These are phyloP conservation scores for Diorhabda carinulata DNA, from an alignment of 1,140 invertebrate species.

Conservation along the genomic window DNA sequence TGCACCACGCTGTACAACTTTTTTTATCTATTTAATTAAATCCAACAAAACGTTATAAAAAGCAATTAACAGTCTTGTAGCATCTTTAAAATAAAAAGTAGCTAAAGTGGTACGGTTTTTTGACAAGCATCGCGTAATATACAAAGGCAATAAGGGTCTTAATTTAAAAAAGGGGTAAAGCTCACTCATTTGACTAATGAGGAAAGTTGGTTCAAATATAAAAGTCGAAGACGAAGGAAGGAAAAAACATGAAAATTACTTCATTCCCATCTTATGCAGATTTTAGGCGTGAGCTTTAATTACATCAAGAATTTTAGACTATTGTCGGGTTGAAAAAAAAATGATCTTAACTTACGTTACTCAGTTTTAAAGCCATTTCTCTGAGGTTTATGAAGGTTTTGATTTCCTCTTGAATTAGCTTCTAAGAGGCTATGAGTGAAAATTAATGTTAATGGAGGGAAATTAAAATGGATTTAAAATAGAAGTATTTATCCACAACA, in stretches of 20 bases:
- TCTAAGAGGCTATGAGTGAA: too few species aligned
- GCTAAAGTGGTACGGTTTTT: background rate
- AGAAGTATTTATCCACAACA: too few species aligned
- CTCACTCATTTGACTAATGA: background rate
- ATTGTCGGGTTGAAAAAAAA: background rate
- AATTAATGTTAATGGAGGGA: too few species aligned
- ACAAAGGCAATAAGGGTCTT: slow-evolving; percentile 2
- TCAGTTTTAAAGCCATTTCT: background rate
- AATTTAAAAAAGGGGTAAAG: background rate
- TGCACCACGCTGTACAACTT: too few species aligned
- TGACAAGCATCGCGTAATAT: background rate
- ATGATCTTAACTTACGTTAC: background rate
- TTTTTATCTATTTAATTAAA: too few species aligned
- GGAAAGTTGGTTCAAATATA: background rate
- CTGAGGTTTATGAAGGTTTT: background rate
- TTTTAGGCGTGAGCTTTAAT: background rate
- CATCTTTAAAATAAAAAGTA: background rate
- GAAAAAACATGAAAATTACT: slow-evolving; percentile 3
- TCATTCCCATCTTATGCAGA: slow-evolving; percentile 1
- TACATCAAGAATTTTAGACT: background rate
- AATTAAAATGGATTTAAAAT: too few species aligned
- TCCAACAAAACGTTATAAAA: background rate
- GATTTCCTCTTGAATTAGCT: background rate
- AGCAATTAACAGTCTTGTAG: background rate
- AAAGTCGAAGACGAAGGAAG: background rate